Percentiles rank a stretch among this genome's conserved stretches.
Evolutionary conservation across 2,797 vertebrate genomes (phyloP).

Genomic region (Eptatretus atami): DNA sequence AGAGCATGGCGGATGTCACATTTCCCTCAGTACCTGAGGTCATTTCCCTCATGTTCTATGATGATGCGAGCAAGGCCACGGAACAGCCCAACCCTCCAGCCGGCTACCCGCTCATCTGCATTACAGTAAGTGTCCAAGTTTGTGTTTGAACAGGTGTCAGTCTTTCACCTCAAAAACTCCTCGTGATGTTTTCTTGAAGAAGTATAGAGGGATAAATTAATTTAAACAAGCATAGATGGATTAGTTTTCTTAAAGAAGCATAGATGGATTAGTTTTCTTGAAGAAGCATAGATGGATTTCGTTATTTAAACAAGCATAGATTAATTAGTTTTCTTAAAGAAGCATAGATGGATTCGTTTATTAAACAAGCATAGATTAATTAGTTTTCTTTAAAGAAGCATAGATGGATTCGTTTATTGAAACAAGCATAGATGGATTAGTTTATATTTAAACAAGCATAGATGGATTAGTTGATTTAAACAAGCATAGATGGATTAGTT

Average conservation of each 20-base stretch:
- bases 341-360: background rate
- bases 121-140: constrained; percentile 30
- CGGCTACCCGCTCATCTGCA: constrained; percentile 57
- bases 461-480: background rate
- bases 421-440: too few relatives aligned
- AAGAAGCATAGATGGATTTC: constrained; percentile 1
- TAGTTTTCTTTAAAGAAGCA: background rate
- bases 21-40: constrained; percentile 60
- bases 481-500: background rate
- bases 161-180: background rate
- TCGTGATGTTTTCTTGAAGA: too few relatives aligned
- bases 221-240: too few relatives aligned
- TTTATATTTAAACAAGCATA: background rate
- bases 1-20: constrained; percentile 61
- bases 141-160: background rate
- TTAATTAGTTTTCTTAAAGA: background rate
- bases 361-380: too few relatives aligned
- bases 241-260: background rate
- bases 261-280: background rate
- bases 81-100: constrained; percentile 25
- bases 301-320: too few relatives aligned
- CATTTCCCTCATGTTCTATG: constrained; percentile 44
- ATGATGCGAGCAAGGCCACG: constrained; percentile 20
- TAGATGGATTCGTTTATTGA: background rate
- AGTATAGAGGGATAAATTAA: too few relatives aligned